phyloP scores from a whole-genome alignment of 2,113 vertebrate species.

The Myocastor coypus region DNA sequence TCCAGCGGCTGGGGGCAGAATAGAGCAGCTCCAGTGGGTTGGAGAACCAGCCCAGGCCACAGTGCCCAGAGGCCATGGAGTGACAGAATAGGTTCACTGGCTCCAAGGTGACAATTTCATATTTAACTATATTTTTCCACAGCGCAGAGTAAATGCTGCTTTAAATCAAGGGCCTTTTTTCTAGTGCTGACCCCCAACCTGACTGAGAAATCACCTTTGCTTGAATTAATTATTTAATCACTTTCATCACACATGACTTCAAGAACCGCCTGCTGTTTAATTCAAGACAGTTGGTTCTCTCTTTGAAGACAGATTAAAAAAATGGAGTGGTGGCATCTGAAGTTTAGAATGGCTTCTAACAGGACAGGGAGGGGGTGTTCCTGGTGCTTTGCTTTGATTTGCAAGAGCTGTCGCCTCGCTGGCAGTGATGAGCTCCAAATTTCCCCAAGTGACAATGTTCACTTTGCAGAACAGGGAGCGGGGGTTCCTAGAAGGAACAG shows the following conservation, averaged over 20 bases:
- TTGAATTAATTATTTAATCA: constrained; percentile 80
- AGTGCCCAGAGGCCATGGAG: not conserved
- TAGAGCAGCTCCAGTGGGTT: not conserved
- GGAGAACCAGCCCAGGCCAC: not conserved
- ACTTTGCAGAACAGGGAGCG: constrained; percentile 64
- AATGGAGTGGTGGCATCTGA: constrained; percentile 73
- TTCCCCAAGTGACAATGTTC: constrained; percentile 40
- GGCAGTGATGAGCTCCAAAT: constrained; percentile 59
- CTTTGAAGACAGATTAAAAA: constrained; percentile 84
- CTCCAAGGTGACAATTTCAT: not conserved
- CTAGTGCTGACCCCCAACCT: constrained; percentile 68
- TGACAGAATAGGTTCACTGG: not conserved
- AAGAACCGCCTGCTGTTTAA: constrained; percentile 73
- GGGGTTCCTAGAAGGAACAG: not conserved
- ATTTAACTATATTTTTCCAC: not conserved
- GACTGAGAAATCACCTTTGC: constrained; percentile 75
- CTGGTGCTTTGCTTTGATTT: constrained; percentile 74
- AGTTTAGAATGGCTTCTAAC: constrained; percentile 71
- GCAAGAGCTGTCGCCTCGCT: constrained; percentile 47
- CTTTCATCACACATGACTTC: constrained; percentile 74
- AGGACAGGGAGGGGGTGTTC: constrained; percentile 59
- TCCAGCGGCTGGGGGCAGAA: not conserved
- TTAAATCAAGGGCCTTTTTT: constrained; percentile 66
- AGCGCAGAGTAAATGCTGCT: constrained; percentile 55
- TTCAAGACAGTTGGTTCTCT: constrained; percentile 85